Conservation (phyloP, 2,888 invertebrate genomes). For the Pseudococcus longispinus region DNA sequence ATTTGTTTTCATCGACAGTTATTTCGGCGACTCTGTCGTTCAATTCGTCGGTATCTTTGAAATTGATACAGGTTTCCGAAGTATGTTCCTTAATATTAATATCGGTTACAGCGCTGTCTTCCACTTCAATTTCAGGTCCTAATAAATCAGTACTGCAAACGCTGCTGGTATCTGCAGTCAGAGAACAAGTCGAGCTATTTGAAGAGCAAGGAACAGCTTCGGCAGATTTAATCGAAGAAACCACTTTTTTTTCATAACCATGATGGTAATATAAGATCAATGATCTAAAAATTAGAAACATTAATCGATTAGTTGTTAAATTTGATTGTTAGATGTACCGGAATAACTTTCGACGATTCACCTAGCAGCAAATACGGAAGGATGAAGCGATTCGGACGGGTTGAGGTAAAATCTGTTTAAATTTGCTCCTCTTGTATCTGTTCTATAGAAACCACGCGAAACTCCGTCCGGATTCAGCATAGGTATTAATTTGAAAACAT, state of each 20-base stretch:
- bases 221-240: not conserved
- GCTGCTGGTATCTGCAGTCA: not conserved
- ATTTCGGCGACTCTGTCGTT: slow-evolving; percentile 51
- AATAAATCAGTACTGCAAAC: not conserved
- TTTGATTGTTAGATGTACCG: not conserved
- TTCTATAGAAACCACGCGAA: slow-evolving; percentile 82
- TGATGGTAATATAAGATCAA: slow-evolving; percentile 70
- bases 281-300: slow-evolving; percentile 62
- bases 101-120: not conserved
- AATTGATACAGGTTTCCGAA: not conserved
- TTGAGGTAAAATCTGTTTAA: slow-evolving; percentile 85
- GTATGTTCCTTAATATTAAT: not conserved
- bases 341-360: slow-evolving; percentile 60
- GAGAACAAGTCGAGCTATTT: not conserved
- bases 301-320: not conserved
- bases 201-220: not conserved
- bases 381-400: slow-evolving; percentile 77
- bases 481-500: slow-evolving; percentile 89
- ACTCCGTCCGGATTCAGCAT: slow-evolving; percentile 93
- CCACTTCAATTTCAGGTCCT: not conserved
- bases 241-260: slow-evolving; percentile 65
- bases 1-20: not conserved
- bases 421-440: slow-evolving; percentile 87
- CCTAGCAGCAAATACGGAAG: slow-evolving; percentile 85
- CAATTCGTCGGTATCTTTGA: slow-evolving; percentile 27